Base-by-base conservation (phyloP, 1,140 invertebrate species). In the Hypothenemus hampei region DNA sequence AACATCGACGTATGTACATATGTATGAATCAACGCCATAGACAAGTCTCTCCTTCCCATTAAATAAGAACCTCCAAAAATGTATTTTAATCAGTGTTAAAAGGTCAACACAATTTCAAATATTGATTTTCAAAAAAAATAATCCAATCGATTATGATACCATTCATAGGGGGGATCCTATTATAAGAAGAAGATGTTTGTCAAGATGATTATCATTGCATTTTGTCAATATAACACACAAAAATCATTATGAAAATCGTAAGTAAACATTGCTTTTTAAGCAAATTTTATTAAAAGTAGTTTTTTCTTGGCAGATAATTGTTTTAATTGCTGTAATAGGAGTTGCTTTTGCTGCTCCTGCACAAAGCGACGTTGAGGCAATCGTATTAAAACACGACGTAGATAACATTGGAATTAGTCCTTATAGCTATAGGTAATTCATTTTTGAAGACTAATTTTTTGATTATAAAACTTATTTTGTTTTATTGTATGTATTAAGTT, bases 391-490 rank as follows among this genome's bases (percentile, higher is more conserved):
- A 43, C 69, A 71, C 22, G 69, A 74, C 0, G 48, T 60, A 53
- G 66, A 76, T 53, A 75, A 75, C 53, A 72, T 72, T 44, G 74
- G 75, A 1, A 4, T 72, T 18, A 71, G 70, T 24, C 66, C 65
- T 24, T 77, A 75, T 60, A 67, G 69, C 24, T 77, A 62, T 35
- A 65, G 39, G 77, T 82, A 72, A 76, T 77, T 72, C 35, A 46
- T 46, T n/a, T 20, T 22, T 43, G 13, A 8, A 3, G 7, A 31
- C 3, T 43, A 23, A 43, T 3, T 43, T 43, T 43, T 43, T 21
- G 7, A 1, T 11, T 29, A n/a, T 18, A 16, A 29, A n/a, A 15
- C 13, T 15, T 29, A 15, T 13, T 10, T 24, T 39, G 5, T 48
- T 20, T 22, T 7, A 4, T 13, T 21, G 6, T 18, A n/a, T n/a